A percentile compares a stretch with the other conserved stretches of the same genome.
Evolutionary conservation across 1,140 invertebrate genomes (phyloP).

Genomic region (Phymorhynchus buccinoides): DNA sequence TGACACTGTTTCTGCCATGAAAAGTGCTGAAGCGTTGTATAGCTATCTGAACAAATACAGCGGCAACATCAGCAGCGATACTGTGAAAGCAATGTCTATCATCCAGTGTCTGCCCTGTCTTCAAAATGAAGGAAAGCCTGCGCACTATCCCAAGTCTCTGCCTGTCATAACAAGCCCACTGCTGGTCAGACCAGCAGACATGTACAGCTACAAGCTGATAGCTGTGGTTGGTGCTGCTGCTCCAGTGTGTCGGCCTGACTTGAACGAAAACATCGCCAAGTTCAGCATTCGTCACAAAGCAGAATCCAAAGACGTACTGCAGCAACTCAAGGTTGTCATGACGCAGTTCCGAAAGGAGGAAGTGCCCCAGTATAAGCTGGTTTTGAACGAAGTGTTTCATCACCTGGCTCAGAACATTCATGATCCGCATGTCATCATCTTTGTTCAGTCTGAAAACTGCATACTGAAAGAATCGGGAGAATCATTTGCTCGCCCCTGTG

Average conservation of each 20-base stretch:
- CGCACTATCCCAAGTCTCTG: constrained; percentile 17
- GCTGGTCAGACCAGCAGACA: not conserved
- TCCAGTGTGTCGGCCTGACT: not conserved
- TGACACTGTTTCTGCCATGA: not conserved
- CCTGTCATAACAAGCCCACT: constrained; percentile 11
- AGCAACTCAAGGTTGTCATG: constrained; percentile 7
- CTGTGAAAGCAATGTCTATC: not conserved
- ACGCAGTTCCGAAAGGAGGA: not conserved
- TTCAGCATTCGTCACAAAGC: not conserved
- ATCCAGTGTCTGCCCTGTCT: constrained; percentile 30
- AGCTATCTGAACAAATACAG: not conserved
- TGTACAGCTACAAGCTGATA: constrained; percentile 1
- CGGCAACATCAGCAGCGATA: not conserved
- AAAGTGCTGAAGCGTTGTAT: constrained; percentile 24
- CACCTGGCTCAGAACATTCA: not conserved
- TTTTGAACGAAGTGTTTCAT: constrained; percentile 4
- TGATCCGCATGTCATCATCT: not conserved
- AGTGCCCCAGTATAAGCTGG: not conserved
- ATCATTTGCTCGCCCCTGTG: constrained; percentile 4
- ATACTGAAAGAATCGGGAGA: constrained; percentile 10
- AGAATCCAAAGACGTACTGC: not conserved
- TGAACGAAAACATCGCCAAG: not conserved
- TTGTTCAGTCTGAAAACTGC: not conserved
- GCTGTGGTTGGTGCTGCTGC: not conserved
- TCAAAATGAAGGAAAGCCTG: constrained; percentile 22